Base-by-base conservation (phyloP, 2,888 invertebrate species). In the Mythimna lalbum region DNA sequence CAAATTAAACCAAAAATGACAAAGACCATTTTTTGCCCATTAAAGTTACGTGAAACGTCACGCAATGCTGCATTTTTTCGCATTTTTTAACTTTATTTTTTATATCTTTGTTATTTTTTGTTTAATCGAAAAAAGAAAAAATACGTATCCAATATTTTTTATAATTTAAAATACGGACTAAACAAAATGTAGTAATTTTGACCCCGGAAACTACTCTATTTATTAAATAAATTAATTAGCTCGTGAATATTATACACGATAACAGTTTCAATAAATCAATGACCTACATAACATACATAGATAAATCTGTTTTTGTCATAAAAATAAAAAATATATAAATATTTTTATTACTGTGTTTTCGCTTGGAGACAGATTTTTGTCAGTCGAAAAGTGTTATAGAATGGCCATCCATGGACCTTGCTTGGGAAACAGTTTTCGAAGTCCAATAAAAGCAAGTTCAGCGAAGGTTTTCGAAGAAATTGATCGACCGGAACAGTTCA, bases 401-500 rank as follows among this genome's bases (percentile, higher is more conserved):
- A 57, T 57, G 21, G 57, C 21, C 14, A 5, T 36, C 21, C 1
- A 36, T 36, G n/a, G 31, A 14, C 57, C 14, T 21, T 56, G 72
- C 47, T 63, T 49, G 23, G 59, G 12, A 67, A 63, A 57, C 62
- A 60, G 71, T 75, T 74, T 76, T 31, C 36, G 31, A 77, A 76
- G 64, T 68, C 53, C 31, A 69, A 73, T 70, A 66, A 80, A 76
- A 69, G 68, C 59, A 80, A 81, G 72, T 75, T 82, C 60, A 77
- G 76, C 74, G 62, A 76, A 80, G 81, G 81, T 86, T 88, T 82
- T 72, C 75, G 85, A 85, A 87, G 84, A 85, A 90, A 90, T 89
- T 85, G 79, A 85, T 83, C 87, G 80, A 82, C 83, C 74, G 83
- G 86, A 87, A 85, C 85, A 88, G 82, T 89, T 88, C 88, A 92